Evolutionary conservation across 2,888 invertebrate species (phyloP).

Genomic region (Lagria hirta): DNA sequence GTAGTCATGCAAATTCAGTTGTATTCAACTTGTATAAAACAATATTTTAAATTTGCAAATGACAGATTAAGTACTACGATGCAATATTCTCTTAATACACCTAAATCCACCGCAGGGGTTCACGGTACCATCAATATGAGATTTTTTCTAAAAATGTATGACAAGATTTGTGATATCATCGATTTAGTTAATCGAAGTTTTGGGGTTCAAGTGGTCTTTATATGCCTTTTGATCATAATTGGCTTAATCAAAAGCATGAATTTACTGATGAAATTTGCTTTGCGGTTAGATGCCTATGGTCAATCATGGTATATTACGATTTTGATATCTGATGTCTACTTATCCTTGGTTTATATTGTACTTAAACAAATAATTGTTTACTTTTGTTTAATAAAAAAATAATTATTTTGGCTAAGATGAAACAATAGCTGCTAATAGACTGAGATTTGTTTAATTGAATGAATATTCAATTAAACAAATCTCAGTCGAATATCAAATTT

Average conservation of each 20-base stretch:
- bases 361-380: too few relatives aligned
- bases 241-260: constrained; percentile 20
- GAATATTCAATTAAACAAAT: too few relatives aligned
- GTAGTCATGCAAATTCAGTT: constrained; percentile 15
- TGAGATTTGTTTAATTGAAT: too few relatives aligned
- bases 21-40: constrained; percentile 6
- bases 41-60: constrained; percentile 9
- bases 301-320: neutral
- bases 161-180: constrained; percentile 17
- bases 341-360: constrained; percentile 21
- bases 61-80: constrained; percentile 1
- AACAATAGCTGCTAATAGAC: too few relatives aligned
- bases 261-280: constrained; percentile 14
- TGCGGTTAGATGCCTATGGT: constrained; percentile 1
- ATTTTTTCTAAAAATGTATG: constrained; percentile 20
- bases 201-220: constrained; percentile 15
- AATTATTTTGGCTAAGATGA: neutral
- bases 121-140: constrained; percentile 7
- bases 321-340: constrained; percentile 6
- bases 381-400: too few relatives aligned
- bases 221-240: constrained; percentile 15
- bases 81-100: neutral
- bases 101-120: neutral
- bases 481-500: too few relatives aligned
- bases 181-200: constrained; percentile 14